phyloP scores from a whole-genome alignment of 2,113 vertebrate species.

The Paradoxurus hermaphroditus region DNA sequence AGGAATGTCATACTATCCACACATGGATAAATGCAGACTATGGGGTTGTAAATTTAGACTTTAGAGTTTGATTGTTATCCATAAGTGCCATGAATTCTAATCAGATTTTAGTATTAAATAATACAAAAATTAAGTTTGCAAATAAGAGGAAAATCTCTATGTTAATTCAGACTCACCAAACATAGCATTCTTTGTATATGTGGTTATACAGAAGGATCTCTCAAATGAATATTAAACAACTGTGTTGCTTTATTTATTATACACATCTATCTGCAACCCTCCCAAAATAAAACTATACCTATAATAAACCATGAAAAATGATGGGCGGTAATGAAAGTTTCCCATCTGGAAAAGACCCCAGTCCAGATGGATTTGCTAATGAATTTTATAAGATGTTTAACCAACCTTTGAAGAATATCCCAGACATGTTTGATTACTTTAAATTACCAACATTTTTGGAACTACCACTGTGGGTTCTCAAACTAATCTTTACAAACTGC shows the following conservation, averaged over 20 bases:
- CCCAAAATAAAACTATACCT: conserved; percentile 52
- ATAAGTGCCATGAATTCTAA: not conserved
- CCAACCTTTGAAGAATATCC: conserved; percentile 74
- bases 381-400: conserved; percentile 78
- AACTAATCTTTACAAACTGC: conserved; percentile 54
- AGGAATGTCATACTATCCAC: not conserved
- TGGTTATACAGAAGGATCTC: not conserved
- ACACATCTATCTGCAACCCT: not conserved
- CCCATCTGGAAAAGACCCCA: conserved; percentile 71
- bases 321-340: conserved; percentile 62
- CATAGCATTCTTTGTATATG: not conserved
- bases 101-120: not conserved
- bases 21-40: not conserved
- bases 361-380: conserved; percentile 77
- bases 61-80: not conserved
- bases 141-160: not conserved
- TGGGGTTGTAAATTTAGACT: not conserved
- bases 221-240: conserved; percentile 26
- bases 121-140: not conserved
- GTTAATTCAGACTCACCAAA: not conserved
- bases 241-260: conserved; percentile 49
- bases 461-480: conserved; percentile 38
- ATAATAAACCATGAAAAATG: conserved; percentile 69
- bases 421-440: conserved; percentile 71
- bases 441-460: conserved; percentile 69